Evolutionary conservation across 2,888 invertebrate species (phyloP), one percentile per base, ranked within the genome.

Genomic region (Cataglyphis albicans): DNA sequence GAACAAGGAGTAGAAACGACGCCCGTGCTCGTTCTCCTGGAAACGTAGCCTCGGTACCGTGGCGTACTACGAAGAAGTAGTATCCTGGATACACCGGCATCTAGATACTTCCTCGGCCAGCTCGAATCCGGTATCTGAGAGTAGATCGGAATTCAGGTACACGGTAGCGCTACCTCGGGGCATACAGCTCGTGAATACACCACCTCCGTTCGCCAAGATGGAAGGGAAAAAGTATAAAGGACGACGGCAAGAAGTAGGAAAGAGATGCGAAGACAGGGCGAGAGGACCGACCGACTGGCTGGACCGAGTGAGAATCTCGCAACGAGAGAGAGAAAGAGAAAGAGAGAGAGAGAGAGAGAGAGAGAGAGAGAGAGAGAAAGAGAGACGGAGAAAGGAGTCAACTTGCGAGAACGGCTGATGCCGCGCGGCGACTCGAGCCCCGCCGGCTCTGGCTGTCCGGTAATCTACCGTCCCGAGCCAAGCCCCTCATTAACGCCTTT

Each of bases 401-500:
- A 75, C 81, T 76, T 72, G 81, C 52, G 75, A 82, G 81, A 86
- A 74, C 82, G 78, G 61, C 38, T 70, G 80, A 29, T 48, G 41
- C 41, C 29, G 68, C 67, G 76, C 70, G 64, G 84, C 85, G 89
- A 86, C 82, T 87, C 76, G 55, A 85, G 88, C 81, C 84, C 88
- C 85, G 90, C 89, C 90, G 91, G 89, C 89, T 90, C 89, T 88
- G 88, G 82, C 88, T 74, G 84, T 88, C 82, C 89, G 91, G 94
- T 94, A 93, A 94, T 94, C 94, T 94, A 94, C 94, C 93, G 93
- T 93, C 90, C 90, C 91, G 91, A 93, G 93, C 93, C 93, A 93
- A 93, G 93, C 93, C 93, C 94, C 94, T 94, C 94, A 94, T 94
- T 94, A 94, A 94, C 94, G 94, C 94, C 93, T 94, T 94, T 92